Percentiles rank a stretch among this genome's conserved stretches.
Evolutionary conservation across 2,888 invertebrate species (phyloP).

Genomic region (Plagiodera versicolora): DNA sequence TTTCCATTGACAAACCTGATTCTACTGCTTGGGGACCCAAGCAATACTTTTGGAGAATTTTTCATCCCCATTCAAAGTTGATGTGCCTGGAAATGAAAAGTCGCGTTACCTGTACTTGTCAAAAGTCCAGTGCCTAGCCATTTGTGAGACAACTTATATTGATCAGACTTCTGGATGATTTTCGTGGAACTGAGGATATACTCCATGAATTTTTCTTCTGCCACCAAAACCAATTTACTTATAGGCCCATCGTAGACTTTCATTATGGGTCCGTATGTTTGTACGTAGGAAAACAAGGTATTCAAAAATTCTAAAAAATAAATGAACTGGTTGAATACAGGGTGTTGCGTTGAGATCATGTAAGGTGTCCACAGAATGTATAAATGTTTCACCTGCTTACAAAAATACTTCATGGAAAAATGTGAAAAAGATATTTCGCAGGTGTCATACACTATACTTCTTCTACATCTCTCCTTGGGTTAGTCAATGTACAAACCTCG

Average conservation of each 20-base stretch:
- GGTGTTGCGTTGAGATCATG: neutral
- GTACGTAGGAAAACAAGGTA: neutral
- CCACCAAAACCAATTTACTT: neutral
- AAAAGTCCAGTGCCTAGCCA: constrained; percentile 22
- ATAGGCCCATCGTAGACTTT: constrained; percentile 17
- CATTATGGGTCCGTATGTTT: constrained; percentile 10
- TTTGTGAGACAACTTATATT: constrained; percentile 15
- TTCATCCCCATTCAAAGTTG: too few species aligned
- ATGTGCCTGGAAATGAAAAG: too few species aligned
- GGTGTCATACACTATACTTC: too few species aligned
- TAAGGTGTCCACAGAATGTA: too few species aligned
- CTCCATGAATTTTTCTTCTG: constrained; percentile 16
- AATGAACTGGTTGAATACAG: neutral
- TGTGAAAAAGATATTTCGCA: too few species aligned
- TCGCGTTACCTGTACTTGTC: constrained; percentile 19
- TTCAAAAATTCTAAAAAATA: constrained; percentile 19
- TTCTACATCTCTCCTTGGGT: too few species aligned
- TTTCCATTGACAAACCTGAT: too few species aligned
- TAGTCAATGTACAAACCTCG: too few species aligned
- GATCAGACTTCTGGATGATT: constrained; percentile 15
- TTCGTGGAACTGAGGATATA: constrained; percentile 18
- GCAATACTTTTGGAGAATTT: too few species aligned
- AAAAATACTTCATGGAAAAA: too few species aligned
- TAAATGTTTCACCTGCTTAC: too few species aligned
- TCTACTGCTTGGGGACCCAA: too few species aligned